These are phyloP conservation scores for Nothocercus nigrocapillus DNA, from an alignment of 2,113 vertebrate species.

Conservation along the genomic window DNA sequence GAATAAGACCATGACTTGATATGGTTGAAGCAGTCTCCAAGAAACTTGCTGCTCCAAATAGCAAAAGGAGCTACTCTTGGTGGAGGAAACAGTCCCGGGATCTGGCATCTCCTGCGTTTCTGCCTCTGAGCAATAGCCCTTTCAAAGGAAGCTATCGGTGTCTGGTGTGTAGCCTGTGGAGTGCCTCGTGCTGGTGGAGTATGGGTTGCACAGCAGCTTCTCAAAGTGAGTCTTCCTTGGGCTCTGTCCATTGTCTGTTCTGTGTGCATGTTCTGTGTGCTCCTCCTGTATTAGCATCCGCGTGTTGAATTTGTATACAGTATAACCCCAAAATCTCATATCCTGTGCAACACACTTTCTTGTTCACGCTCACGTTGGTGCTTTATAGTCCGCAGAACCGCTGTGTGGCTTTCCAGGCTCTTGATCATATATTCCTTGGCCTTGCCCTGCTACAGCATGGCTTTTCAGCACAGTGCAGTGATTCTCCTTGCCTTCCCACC, in stretches of 20 bases:
- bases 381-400: neutral
- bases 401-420: neutral
- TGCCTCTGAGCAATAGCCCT: neutral
- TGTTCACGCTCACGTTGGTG: neutral
- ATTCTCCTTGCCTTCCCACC: neutral
- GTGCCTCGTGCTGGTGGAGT: neutral
- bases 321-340: neutral
- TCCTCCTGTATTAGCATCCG: neutral
- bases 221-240: conserved; percentile 11
- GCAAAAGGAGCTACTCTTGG: neutral
- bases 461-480: neutral
- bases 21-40: neutral
- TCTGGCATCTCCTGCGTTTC: neutral
- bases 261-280: neutral
- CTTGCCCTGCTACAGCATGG: neutral
- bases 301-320: neutral
- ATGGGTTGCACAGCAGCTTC: neutral
- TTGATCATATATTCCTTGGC: neutral
- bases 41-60: neutral
- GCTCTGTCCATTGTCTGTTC: neutral
- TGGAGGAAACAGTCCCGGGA: neutral
- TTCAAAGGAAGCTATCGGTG: neutral
- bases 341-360: neutral
- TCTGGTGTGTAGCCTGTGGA: neutral
- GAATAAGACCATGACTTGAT: neutral